Base-by-base conservation (phyloP, 2,888 invertebrate species). In the Drosophila differens region DNA sequence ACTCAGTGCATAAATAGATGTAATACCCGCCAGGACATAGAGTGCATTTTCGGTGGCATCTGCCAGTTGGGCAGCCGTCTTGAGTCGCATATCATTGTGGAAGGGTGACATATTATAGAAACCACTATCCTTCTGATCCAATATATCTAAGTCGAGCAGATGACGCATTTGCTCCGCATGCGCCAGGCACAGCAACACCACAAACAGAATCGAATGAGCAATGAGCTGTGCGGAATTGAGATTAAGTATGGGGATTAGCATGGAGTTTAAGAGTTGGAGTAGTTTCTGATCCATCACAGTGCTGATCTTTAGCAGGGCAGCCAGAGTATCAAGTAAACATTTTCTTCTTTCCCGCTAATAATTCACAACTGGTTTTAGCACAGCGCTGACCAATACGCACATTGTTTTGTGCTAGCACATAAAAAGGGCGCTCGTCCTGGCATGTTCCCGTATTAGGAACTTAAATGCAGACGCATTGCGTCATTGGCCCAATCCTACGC, bases 131-230 rank as follows among this genome's bases (percentile, higher is more conserved):
- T 92, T 92, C 67, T 94, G 93, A 81, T 94, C 93, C 69, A 92
- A 79, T 72, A 93, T 93, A 67, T 94, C 93, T 78, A 92, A 73
- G 19, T 91, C 91, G 7, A 94, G 82, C 75, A 93, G 90, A 16
- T 91, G 88, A 60, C 92, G 91, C 90, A 93, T 93, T 87, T 94
- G 92, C 67, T 93, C 93, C 35, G 93, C 93, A 80, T 94, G 93
- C 1, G 93, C 92, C 60, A 93, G 76, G 14, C 93, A 92, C 67
- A 94, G 76, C 6, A 93, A 74, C 57, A 93, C 92, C 58, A 93
- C 79, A 70, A 94, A 94, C 32, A 94, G 81, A 33, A 92, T 70
- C 22, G 93, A 86, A 68, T 93, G 93, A 9, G 94, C 92, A 67
- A 93, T 86, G n/a, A 93, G 81, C 93, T 93, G 70, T 51, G 28